A percentile compares a stretch with the other conserved stretches of the same genome.
Conservation (phyloP, 92 coral and sea anemone species). For the Galaxea fascicularis region DNA sequence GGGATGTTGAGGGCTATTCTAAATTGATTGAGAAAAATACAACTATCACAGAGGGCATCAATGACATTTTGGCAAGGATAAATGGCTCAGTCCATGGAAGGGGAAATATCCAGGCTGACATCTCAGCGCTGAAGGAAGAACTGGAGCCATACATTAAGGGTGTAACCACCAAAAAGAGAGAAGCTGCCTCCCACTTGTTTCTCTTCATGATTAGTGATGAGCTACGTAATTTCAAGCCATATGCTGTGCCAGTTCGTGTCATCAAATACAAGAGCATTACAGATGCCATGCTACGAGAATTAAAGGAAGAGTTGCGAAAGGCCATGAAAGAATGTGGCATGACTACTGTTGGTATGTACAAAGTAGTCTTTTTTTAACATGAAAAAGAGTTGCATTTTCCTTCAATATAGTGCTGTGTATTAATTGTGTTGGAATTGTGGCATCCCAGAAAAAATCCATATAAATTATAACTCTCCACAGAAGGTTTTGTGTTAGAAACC, state of each 20-base stretch:
- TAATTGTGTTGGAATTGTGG: neutral
- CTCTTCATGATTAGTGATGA: conserved; percentile 80
- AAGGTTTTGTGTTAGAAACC: neutral
- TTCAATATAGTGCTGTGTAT: neutral
- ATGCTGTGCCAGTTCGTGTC: conserved; percentile 69
- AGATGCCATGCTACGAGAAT: conserved; percentile 45
- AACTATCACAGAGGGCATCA: conserved; percentile 17
- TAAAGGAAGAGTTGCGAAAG: conserved; percentile 53
- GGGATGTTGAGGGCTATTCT: conserved; percentile 65
- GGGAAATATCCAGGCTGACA: conserved; percentile 29
- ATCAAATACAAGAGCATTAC: conserved; percentile 63
- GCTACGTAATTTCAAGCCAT: conserved; percentile 63
- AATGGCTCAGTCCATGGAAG: neutral
- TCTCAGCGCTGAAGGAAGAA: conserved; percentile 42
- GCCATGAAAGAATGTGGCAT: conserved; percentile 62
- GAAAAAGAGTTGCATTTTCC: no score
- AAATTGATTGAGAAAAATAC: conserved; percentile 51
- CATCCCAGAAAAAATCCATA: neutral
- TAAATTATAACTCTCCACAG: neutral
- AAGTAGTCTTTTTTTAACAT: neutral
- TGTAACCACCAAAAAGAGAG: conserved; percentile 55
- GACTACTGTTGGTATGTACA: conserved; percentile 54
- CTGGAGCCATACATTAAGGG: conserved; percentile 59
- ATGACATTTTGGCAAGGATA: conserved; percentile 1
- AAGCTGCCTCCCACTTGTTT: conserved; percentile 71